These are phyloP conservation scores for Hippopotamus amphibius DNA, from an alignment of 2,113 vertebrate genomes.

Conservation along the genomic window DNA sequence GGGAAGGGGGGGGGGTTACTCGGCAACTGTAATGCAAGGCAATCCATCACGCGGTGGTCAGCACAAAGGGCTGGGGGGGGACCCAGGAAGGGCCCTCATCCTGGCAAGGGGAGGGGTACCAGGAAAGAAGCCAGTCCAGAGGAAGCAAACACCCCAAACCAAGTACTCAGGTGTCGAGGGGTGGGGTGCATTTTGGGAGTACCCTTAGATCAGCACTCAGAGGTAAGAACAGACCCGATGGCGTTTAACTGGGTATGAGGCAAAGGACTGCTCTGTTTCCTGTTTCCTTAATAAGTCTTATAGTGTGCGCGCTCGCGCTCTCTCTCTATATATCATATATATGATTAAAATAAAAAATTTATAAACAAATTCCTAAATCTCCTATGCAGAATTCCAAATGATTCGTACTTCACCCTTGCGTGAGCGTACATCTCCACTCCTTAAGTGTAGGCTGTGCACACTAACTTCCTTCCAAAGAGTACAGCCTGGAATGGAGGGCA, in stretches of 20 bases:
- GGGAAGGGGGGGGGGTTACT: neutral
- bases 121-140: neutral
- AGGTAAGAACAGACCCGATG: neutral
- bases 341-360: conserved; percentile 33
- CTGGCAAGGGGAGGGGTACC: neutral
- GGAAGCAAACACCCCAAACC: neutral
- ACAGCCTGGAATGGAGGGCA: neutral
- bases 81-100: neutral
- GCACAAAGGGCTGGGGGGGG: neutral
- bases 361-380: conserved; percentile 25
- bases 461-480: neutral
- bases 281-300: neutral
- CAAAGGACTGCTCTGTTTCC: neutral
- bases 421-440: neutral
- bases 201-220: neutral
- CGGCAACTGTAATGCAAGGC: neutral
- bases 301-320: neutral
- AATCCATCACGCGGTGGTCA: neutral
- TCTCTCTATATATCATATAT: neutral
- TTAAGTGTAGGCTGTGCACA: neutral
- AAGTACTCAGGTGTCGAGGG: neutral
- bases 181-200: neutral
- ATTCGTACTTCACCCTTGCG: neutral
- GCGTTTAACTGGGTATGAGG: neutral
- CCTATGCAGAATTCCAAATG: conserved; percentile 14